Evolutionary conservation across 1,140 invertebrate species (phyloP), one percentile per base, ranked within the genome.

Genomic region (Thereuonema tuberculata): DNA sequence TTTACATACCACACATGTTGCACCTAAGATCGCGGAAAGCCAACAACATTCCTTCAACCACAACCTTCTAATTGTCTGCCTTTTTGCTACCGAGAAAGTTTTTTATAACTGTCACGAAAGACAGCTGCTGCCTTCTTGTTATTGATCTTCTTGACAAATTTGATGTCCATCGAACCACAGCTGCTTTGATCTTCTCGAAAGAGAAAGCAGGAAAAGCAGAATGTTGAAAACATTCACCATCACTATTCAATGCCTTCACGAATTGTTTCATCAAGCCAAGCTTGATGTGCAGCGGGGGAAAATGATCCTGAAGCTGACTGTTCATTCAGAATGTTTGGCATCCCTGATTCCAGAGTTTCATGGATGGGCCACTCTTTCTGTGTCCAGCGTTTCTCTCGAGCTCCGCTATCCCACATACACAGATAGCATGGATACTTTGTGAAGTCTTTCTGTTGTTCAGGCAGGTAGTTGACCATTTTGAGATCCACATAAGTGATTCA

Each of bases 371-470:
- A 66, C 23, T 66, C 60, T 46, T 57, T 65, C 56, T 61, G 52
- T 21, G 28, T 57, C n/a, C 58, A 67, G 29, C 67, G 65, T 29
- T 53, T 20, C 20, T 29, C 28, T 54, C 58, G 62, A 25, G 52
- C 63, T 50, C 61, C 26, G 53, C 65, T 62, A 52, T 68, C 67
- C 64, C 65, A 65, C 56, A 58, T 54, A 43, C 64, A 68, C 12
- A 68, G 31, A 61, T 64, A 66, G 24, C 66, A 68, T 1, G 37
- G 65, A 49, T 60, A 59, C 47, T 67, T 66, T 31, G 59, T 67
- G 46, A 46, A 67, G 21, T 63, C 64, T 14, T 17, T 5, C 43
- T 68, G 64, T 29, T 65, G 59, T 17, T 62, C 62, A 17, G 65
- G 24, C 58, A 63, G 31, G 60, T 60, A 5, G 54, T 60, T 26